Base-by-base conservation (phyloP, 2,113 vertebrate species). In the Embiotoca jacksoni region DNA sequence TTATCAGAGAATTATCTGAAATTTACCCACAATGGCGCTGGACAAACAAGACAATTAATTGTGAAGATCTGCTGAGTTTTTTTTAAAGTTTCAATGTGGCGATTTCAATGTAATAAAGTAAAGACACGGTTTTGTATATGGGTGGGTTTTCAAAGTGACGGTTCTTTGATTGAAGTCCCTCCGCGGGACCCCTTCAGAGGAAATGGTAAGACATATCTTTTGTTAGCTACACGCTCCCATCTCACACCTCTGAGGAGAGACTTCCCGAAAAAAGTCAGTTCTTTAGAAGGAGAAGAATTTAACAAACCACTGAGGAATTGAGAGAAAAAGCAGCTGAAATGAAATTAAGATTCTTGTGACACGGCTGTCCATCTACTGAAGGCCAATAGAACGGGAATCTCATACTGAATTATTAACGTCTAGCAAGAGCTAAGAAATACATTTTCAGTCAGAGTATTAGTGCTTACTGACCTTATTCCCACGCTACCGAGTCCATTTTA, bases 381-480 rank as follows among this genome's bases (percentile, higher is more conserved):
- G 16, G 31, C 37, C n/a, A 66, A 33, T 49, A 23, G 30, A 35
- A 72, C 13, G 32, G 1, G n/a, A 53, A 33, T 35, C 11, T 72
- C 30, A 16, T 10, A 33, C 33, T 67, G n/a, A 69, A 59, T 58
- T 16, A 59, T 15, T 70, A 3, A 70, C 58, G n/a, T 47, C 49
- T 31, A n/a, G 14, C 10, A 37, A 55, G 39, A 75, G 57, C 35
- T 63, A 76, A 80, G 46, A 59, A 63, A 64, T 60, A 63, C 13
- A 49, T 70, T 61, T 81, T 65, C 49, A 60, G 52, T 33, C 58
- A 33, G 46, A 62, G 74, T 61, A 41, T 30, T 52, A 54, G 50
- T 41, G 3, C 35, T 55, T 4, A 6, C 57, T 68, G 72, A 84
- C 75, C 65, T 65, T 64, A 60, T 79, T 74, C 62, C 63, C 52